A percentile compares a stretch with the other conserved stretches of the same genome.
Evolutionary conservation across 2,888 invertebrate genomes (phyloP).

Genomic region (Pyrgus malvae): DNA sequence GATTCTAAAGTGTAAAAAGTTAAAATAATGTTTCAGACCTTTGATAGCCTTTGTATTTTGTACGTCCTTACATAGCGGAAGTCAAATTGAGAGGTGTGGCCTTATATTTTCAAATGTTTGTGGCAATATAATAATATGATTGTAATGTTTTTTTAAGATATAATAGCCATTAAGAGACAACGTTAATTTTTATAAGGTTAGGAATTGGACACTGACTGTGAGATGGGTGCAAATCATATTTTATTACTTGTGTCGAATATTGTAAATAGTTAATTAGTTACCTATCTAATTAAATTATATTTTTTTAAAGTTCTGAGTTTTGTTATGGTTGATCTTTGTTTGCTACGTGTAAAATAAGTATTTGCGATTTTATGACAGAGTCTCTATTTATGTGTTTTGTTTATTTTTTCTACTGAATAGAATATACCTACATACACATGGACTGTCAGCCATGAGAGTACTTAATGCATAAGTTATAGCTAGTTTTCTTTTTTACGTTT

Average conservation of each 20-base stretch:
- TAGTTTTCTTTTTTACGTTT: conserved; percentile 6
- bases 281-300: conserved; percentile 45
- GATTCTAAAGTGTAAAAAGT: too few relatives aligned
- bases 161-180: not conserved
- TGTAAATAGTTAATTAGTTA: conserved; percentile 43
- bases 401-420: conserved; percentile 35
- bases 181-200: conserved; percentile 1
- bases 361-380: conserved; percentile 9
- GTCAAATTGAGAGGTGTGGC: conserved; percentile 59
- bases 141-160: conserved; percentile 6
- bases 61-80: conserved; percentile 30
- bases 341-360: conserved; percentile 27
- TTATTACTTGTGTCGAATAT: conserved; percentile 35
- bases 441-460: conserved; percentile 73
- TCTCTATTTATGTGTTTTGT: conserved; percentile 27
- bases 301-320: conserved; percentile 31
- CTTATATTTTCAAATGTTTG: conserved; percentile 53
- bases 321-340: conserved; percentile 36
- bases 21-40: not conserved
- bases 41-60: conserved; percentile 4
- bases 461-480: conserved; percentile 59
- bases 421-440: conserved; percentile 35
- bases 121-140: conserved; percentile 32
- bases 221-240: conserved; percentile 37
- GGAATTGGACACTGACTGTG: conserved; percentile 23